These are phyloP conservation scores for Mionectes olivaceus DNA, from an alignment of 2,797 vertebrate genomes.

Conservation along the genomic window DNA sequence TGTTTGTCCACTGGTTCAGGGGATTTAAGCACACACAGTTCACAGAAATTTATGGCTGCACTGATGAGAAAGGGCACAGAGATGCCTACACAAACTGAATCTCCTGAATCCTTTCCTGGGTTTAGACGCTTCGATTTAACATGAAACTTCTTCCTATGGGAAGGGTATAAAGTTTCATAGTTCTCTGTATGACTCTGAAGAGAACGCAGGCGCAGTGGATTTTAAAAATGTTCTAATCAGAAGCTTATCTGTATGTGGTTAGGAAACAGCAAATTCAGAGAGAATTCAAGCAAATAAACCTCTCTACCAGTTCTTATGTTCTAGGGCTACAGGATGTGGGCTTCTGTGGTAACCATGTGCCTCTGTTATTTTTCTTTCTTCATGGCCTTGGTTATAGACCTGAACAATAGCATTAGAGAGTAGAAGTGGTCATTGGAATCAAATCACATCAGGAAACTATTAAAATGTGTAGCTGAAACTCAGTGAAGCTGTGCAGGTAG, in stretches of 20 bases:
- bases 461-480: not conserved
- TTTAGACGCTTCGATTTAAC: not conserved
- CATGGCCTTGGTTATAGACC: not conserved
- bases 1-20: not conserved
- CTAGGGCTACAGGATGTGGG: constrained; percentile 37
- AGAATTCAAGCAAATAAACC: not conserved
- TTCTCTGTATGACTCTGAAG: not conserved
- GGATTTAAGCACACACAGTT: not conserved
- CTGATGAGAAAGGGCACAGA: not conserved
- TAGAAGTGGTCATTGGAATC: not conserved
- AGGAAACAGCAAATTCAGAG: not conserved
- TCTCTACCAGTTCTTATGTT: not conserved
- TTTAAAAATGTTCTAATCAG: not conserved
- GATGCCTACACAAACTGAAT: not conserved
- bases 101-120: not conserved
- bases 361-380: not conserved
- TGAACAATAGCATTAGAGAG: not conserved
- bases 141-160: not conserved
- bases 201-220: not conserved
- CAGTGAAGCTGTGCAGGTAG: not conserved
- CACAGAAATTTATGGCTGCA: not conserved
- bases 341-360: not conserved
- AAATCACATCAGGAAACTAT: not conserved
- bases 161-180: not conserved
- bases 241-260: not conserved